phyloP scores from a whole-genome alignment of 2,797 vertebrate species.

The Danio choprae region DNA sequence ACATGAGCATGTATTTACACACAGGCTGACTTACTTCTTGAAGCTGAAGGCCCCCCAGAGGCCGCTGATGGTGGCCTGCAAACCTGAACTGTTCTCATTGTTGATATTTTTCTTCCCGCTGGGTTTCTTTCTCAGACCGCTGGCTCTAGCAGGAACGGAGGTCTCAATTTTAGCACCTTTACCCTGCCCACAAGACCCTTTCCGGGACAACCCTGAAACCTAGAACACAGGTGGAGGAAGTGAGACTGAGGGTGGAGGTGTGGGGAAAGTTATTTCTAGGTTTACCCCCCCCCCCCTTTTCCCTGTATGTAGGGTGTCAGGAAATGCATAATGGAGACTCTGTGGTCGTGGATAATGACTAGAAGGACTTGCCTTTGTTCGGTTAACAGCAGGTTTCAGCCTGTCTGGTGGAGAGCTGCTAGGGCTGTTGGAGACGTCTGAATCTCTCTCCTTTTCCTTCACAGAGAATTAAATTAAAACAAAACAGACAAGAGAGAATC shows the following conservation, averaged over 20 bases:
- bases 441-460: conserved; percentile 66
- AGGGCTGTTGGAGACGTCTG: conserved; percentile 42
- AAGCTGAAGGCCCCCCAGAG: conserved; percentile 92
- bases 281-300: too few relatives aligned
- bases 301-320: not conserved
- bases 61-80: conserved; percentile 87
- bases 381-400: conserved; percentile 36
- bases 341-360: conserved; percentile 22
- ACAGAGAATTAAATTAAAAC: not conserved
- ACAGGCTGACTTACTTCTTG: conserved; percentile 80
- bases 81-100: conserved; percentile 83
- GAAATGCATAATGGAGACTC: conserved; percentile 13
- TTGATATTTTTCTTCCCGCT: conserved; percentile 70
- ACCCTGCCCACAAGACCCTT: conserved; percentile 61
- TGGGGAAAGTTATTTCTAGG: conserved; percentile 1
- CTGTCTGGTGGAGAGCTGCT: conserved; percentile 47
- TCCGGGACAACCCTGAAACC: conserved; percentile 83
- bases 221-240: conserved; percentile 59
- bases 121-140: conserved; percentile 85
- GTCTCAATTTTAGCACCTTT: conserved; percentile 70
- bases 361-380: conserved; percentile 68
- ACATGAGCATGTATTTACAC: not conserved
- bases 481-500: conserved; percentile 5
- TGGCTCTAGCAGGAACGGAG: conserved; percentile 83
- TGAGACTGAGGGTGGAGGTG: conserved; percentile 20